These are phyloP conservation scores for Heliconius hewitsoni DNA, from an alignment of 1,140 invertebrate genomes.

Conservation along the genomic window DNA sequence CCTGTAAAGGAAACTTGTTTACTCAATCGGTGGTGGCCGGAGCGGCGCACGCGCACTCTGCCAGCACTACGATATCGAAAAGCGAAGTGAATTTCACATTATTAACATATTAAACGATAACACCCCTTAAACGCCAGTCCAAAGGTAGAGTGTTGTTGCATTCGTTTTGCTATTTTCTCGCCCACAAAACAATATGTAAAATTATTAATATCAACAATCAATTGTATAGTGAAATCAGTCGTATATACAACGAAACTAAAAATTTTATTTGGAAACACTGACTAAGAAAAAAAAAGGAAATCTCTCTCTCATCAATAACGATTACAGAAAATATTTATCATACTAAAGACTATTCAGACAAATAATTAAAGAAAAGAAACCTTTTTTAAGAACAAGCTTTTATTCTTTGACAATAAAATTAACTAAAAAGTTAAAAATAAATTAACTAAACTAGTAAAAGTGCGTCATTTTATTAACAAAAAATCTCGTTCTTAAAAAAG, in stretches of 20 bases:
- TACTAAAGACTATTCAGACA: too few relatives aligned
- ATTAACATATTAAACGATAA: constrained; percentile 33
- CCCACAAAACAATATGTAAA: constrained; percentile 23
- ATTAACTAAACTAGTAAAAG: too few relatives aligned
- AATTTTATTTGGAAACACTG: neutral
- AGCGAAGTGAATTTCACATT: constrained; percentile 30
- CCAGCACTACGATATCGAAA: constrained; percentile 24
- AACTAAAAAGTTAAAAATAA: too few relatives aligned
- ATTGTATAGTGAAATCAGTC: neutral
- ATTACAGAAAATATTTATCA: too few relatives aligned
- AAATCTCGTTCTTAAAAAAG: too few relatives aligned
- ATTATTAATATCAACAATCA: neutral
- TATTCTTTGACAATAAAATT: too few relatives aligned
- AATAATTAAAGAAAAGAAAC: too few relatives aligned
- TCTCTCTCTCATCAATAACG: too few relatives aligned
- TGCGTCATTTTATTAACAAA: too few relatives aligned
- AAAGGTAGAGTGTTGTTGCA: constrained; percentile 24
- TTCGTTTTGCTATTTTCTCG: constrained; percentile 14
- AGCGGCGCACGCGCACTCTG: constrained; percentile 37
- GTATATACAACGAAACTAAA: neutral
- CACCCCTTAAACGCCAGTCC: constrained; percentile 25
- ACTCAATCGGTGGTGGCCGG: constrained; percentile 33
- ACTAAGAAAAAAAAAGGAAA: too few relatives aligned
- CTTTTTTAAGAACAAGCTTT: too few relatives aligned
- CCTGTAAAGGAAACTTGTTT: constrained; percentile 40